phyloP scores from a whole-genome alignment of 2,113 vertebrate genomes.

The Pipra filicauda region DNA sequence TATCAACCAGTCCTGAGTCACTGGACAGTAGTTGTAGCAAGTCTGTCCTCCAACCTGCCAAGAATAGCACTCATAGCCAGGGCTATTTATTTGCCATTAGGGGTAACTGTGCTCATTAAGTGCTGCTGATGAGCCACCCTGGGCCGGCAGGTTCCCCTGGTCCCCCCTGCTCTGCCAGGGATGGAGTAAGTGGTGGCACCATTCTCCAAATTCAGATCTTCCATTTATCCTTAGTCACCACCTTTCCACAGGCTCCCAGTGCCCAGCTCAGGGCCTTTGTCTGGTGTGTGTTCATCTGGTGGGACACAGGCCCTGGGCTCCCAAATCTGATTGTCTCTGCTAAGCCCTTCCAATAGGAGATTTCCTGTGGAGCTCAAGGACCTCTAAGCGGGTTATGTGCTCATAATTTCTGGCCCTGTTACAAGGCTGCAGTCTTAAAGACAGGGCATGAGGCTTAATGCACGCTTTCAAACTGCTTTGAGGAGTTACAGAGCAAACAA shows the following conservation, averaged over 20 bases:
- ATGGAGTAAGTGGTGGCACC: not conserved
- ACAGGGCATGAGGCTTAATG: not conserved
- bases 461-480: not conserved
- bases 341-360: constrained; percentile 29
- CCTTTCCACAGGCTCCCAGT: not conserved
- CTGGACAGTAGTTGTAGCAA: not conserved
- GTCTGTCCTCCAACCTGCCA: not conserved
- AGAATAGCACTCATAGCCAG: not conserved
- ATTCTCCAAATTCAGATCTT: not conserved
- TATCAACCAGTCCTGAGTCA: not conserved
- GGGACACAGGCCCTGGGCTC: not conserved
- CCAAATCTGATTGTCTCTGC: not conserved
- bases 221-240: not conserved
- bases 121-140: not conserved
- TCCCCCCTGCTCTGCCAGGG: not conserved
- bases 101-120: not conserved
- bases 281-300: not conserved
- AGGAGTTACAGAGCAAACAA: not conserved
- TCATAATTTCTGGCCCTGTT: not conserved
- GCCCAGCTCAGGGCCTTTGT: not conserved
- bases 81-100: not conserved
- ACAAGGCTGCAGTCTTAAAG: not conserved
- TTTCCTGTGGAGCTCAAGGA: constrained; percentile 47
- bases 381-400: not conserved
- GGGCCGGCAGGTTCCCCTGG: not conserved